Base-by-base conservation (phyloP, 2,797 vertebrate genomes). In the Cossypha niveicapilla region DNA sequence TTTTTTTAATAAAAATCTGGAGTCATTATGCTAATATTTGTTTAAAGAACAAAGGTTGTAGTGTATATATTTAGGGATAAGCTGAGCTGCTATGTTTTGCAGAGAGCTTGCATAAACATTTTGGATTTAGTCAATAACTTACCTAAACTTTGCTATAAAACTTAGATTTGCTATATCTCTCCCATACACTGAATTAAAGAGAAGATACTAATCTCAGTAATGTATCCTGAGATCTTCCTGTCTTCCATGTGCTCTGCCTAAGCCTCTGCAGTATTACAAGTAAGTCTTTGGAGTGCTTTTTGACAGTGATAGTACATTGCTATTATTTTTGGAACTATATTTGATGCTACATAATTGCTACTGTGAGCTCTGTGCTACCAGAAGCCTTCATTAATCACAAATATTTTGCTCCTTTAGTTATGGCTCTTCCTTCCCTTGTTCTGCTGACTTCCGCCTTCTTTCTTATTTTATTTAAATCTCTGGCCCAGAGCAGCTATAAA, bases 321-420 rank as follows among this genome's bases (percentile, higher is more conserved):
- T 86, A 14, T 92, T 92, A 70, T 78, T 93, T 90, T 86, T 79
- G 39, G 37, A 90, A 28, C 60, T 71, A 9, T 53, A 63, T 42
- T 90, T 82, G 83, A 50, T 76, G 54, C 35, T 73, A 18, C 76
- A 35, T 88, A 91, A 90, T 89, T 87, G 48, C 58, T 63, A 11
- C 66, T 42, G 15, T 72, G 77, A 54, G 39, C 13, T 72, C 79
- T 75, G 56, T 53, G n/a, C 56, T 80, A 63, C 37, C 34, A 66
- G 68, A 71, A 92, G 8, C n/a, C 54, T 84, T 92, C 56, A 91
- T 88, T 86, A 94, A 84, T 93, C 90, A 93, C 32, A 90, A 90
- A 91, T 71, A 91, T 86, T 90, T 94, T 76, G 37, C 30, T 82
- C 18, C 50, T 77, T 56, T 66, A 17, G n/a, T 92, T 96, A 89